Conservation (phyloP, 2,888 invertebrate species). For the Pycnomerus fuliginosus region DNA sequence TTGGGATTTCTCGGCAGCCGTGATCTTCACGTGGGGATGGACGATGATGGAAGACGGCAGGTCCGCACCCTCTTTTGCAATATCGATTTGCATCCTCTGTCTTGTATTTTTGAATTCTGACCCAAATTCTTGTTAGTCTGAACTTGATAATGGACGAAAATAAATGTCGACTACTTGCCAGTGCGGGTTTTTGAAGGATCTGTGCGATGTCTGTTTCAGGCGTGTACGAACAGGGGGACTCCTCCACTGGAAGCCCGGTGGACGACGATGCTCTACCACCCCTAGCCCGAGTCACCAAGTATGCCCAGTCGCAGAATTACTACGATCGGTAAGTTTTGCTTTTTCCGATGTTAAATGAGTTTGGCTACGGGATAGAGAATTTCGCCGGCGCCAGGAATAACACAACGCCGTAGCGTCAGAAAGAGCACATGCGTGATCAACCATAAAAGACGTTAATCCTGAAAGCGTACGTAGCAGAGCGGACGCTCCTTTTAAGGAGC, state of each 20-base stretch:
- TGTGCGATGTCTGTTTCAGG: slow-evolving; percentile 38
- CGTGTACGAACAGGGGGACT: slow-evolving; percentile 47
- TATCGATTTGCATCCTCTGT: background rate
- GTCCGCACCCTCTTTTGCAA: slow-evolving; percentile 29
- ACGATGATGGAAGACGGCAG: slow-evolving; percentile 17
- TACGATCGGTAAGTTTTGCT: slow-evolving; percentile 45
- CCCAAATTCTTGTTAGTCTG: slow-evolving; percentile 1
- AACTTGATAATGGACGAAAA: background rate
- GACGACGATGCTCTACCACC: slow-evolving; percentile 44
- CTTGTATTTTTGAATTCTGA: too few species aligned
- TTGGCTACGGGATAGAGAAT: slow-evolving; percentile 20
- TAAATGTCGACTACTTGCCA: background rate
- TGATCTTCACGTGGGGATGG: slow-evolving; percentile 22
- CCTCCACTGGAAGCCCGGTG: slow-evolving; percentile 31
- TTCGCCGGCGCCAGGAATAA: slow-evolving; percentile 22
- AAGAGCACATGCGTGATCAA: too few species aligned
- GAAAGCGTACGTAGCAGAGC: too few species aligned
- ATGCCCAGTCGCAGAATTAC: slow-evolving; percentile 42
- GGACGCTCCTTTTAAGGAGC: too few species aligned
- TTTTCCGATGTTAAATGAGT: too few species aligned
- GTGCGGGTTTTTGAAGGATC: background rate
- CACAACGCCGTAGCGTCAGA: too few species aligned
- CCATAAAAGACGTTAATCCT: too few species aligned
- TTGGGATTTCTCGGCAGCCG: slow-evolving; percentile 15
- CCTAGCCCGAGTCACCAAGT: slow-evolving; percentile 44